Evolutionary conservation across 2,797 vertebrate genomes (phyloP).

Genomic region (Hypotaenidia philippensis): DNA sequence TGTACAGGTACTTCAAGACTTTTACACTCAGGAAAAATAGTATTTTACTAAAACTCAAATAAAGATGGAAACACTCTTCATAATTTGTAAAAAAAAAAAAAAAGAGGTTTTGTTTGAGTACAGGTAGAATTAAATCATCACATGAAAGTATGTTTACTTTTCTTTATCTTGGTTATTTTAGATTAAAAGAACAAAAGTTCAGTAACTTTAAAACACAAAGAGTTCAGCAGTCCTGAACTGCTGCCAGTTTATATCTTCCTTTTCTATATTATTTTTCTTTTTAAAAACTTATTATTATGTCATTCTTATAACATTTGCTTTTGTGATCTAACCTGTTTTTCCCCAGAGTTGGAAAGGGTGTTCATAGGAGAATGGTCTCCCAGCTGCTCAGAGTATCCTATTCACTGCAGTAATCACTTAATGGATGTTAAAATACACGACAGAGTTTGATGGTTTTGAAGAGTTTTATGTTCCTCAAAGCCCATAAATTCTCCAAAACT

Average conservation of each 20-base stretch:
- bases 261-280: background rate
- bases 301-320: background rate
- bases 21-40: background rate
- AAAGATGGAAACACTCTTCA: background rate
- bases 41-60: background rate
- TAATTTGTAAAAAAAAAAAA: background rate
- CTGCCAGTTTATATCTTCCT: background rate
- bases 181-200: background rate
- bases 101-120: background rate
- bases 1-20: background rate
- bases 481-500: conserved; percentile 8
- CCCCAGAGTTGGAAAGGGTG: background rate
- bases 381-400: background rate
- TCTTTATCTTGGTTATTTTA: background rate
- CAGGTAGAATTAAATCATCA: background rate
- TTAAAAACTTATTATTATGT: background rate
- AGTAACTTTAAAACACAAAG: background rate
- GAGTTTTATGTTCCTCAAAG: background rate
- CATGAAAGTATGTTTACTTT: background rate
- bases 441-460: background rate
- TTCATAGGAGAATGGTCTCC: background rate
- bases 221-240: background rate
- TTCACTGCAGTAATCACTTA: background rate
- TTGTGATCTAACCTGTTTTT: background rate
- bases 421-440: conserved; percentile 10